Conservation (phyloP, 2,797 vertebrate species). For the Nyctibius grandis region DNA sequence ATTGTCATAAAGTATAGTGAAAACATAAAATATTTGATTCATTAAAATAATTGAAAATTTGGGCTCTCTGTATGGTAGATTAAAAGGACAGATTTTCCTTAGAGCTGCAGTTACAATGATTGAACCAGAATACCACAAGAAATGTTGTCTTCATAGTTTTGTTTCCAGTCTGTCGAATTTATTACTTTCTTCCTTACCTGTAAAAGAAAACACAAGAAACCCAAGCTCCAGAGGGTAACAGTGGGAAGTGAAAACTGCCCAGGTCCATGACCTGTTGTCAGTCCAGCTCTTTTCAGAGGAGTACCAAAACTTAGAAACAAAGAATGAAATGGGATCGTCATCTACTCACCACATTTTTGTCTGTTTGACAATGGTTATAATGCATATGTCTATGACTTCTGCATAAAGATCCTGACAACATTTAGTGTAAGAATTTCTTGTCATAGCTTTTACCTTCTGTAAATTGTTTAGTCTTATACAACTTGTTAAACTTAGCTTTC, state of each 20-base stretch:
- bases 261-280: not conserved
- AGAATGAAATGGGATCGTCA: not conserved
- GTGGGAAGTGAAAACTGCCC: not conserved
- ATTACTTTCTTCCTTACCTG: not conserved
- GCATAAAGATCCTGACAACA: not conserved
- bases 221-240: not conserved
- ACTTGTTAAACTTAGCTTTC: not conserved
- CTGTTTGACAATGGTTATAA: not conserved
- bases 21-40: not conserved
- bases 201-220: not conserved
- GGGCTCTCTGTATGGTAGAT: too few species aligned
- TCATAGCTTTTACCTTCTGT: not conserved
- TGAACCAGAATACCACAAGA: not conserved
- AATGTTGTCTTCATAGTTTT: not conserved
- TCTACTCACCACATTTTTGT: not conserved
- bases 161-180: not conserved
- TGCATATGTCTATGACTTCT: not conserved
- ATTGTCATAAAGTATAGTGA: not conserved
- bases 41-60: not conserved
- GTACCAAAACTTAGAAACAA: not conserved
- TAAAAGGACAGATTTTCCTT: not conserved
- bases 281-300: not conserved
- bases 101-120: not conserved
- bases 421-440: not conserved
- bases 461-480: not conserved